A percentile compares a stretch with the other conserved stretches of the same genome.
These are phyloP conservation scores for Yponomeuta evonymella DNA, from an alignment of 2,888 invertebrate genomes.

Conservation along the genomic window DNA sequence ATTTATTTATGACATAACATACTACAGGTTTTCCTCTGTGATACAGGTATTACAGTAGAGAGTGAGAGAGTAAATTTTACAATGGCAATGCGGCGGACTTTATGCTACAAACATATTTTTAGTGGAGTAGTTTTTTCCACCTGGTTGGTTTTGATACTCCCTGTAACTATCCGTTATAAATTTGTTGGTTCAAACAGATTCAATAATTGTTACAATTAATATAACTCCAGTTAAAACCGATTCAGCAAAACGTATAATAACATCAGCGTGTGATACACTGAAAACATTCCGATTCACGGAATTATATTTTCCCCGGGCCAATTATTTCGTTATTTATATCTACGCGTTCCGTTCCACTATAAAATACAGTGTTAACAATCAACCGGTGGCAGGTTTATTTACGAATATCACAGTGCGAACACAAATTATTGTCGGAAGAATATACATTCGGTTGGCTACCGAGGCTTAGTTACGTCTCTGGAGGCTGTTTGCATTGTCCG, in stretches of 20 bases:
- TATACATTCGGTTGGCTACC: slow-evolving; percentile 60
- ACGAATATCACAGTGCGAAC: slow-evolving; percentile 14
- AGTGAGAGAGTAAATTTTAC: too few relatives aligned
- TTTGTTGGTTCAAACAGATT: too few relatives aligned
- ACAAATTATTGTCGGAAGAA: slow-evolving; percentile 48
- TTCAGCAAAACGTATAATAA: neutral
- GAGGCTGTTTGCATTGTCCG: slow-evolving; percentile 44
- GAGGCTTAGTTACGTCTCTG: slow-evolving; percentile 51
- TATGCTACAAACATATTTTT: too few relatives aligned
- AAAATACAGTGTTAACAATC: neutral
- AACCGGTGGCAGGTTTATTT: neutral
- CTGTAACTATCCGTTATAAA: too few relatives aligned
- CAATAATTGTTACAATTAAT: neutral
- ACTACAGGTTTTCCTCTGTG: too few relatives aligned
- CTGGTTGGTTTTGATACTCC: too few relatives aligned
- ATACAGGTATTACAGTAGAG: too few relatives aligned
- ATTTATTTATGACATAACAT: too few relatives aligned
- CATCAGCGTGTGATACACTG: neutral
- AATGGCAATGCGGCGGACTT: too few relatives aligned
- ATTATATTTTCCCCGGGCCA: neutral
- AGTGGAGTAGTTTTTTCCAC: too few relatives aligned
- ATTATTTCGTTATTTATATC: neutral
- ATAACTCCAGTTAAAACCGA: neutral
- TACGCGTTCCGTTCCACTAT: neutral
- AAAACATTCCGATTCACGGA: neutral